Conservation (phyloP, 2,113 vertebrate genomes). For the Montifringilla adamsi region DNA sequence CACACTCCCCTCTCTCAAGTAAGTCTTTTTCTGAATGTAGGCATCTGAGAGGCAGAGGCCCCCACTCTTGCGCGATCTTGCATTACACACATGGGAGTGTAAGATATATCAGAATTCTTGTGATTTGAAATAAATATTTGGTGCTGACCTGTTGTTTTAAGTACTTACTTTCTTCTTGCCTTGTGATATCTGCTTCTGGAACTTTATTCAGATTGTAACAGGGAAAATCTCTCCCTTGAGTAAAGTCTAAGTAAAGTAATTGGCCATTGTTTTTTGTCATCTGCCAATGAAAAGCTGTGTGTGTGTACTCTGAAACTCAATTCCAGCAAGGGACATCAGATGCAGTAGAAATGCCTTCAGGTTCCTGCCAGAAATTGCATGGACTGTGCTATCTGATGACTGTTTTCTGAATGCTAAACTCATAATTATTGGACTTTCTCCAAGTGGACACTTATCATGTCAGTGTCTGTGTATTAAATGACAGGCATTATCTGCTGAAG, state of each 20-base stretch:
- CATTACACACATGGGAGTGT: not conserved
- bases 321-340: not conserved
- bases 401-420: conserved; percentile 19
- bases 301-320: not conserved
- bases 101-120: not conserved
- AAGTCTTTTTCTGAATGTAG: not conserved
- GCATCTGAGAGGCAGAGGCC: not conserved
- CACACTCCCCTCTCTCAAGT: not conserved
- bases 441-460: not conserved
- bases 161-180: not conserved
- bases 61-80: not conserved
- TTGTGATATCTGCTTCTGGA: not conserved
- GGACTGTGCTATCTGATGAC: not conserved
- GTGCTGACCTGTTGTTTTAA: not conserved
- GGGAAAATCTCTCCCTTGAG: conserved; percentile 6
- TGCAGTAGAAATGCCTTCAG: not conserved
- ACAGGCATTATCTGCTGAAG: not conserved
- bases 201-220: not conserved
- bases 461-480: not conserved
- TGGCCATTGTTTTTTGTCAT: not conserved
- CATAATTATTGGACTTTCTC: conserved; percentile 4
- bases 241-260: conserved; percentile 4
- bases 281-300: not conserved
- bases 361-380: not conserved
- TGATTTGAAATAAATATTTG: not conserved